Conservation (phyloP, 2,113 vertebrate genomes). For the Aegithalos caudatus region DNA sequence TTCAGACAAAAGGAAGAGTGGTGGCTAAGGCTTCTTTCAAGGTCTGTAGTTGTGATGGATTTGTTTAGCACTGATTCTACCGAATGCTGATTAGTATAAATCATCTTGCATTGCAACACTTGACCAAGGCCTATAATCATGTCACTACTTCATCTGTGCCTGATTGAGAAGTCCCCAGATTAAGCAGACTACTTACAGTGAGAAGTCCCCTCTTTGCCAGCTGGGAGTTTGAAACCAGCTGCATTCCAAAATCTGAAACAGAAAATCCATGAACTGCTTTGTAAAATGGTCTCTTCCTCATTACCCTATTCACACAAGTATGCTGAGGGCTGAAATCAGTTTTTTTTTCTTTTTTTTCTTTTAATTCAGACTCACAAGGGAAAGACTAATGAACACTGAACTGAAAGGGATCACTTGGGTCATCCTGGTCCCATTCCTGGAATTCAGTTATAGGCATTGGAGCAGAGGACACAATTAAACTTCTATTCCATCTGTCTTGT, state of each 20-base stretch:
- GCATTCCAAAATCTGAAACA: not conserved
- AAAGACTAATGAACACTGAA: not conserved
- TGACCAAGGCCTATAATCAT: slow-evolving; percentile 49
- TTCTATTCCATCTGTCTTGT: not conserved
- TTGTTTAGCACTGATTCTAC: not conserved
- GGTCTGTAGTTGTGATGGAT: not conserved
- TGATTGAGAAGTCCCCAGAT: slow-evolving; percentile 25
- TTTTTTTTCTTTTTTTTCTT: not conserved
- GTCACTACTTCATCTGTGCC: slow-evolving; percentile 5
- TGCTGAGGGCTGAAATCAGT: not conserved
- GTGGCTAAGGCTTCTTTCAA: not conserved
- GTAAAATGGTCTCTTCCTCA: not conserved
- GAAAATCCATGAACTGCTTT: not conserved
- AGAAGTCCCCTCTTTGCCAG: slow-evolving; percentile 13
- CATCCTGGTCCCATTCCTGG: not conserved
- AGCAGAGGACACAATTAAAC: not conserved
- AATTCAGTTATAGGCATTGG: not conserved
- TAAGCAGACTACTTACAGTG: not conserved
- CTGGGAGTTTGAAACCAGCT: slow-evolving; percentile 26
- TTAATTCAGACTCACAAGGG: not conserved
- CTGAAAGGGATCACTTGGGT: not conserved
- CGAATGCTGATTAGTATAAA: slow-evolving; percentile 29
- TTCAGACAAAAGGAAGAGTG: not conserved
- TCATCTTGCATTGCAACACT: slow-evolving; percentile 15
- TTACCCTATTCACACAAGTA: not conserved